Evolutionary conservation across 53 echinoderm and acorn worm species (phyloP).

Genomic region (Astropecten irregularis): DNA sequence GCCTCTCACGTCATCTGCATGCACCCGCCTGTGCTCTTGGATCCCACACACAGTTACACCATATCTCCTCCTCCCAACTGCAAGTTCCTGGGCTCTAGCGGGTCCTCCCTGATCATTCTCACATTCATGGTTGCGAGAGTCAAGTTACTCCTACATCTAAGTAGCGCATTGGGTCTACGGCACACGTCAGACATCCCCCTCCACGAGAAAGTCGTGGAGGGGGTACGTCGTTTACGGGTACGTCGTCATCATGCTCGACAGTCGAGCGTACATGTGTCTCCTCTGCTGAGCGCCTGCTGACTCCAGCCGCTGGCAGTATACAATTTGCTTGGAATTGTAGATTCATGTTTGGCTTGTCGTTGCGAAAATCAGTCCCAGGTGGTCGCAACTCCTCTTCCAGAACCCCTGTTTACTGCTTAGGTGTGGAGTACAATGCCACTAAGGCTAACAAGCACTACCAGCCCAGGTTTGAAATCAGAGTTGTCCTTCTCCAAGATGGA

Average conservation of each 20-base stretch:
- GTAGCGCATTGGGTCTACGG: conserved; percentile 6
- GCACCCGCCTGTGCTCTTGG: background rate
- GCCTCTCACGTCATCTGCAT: background rate
- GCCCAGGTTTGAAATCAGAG: no score
- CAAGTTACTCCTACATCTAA: background rate
- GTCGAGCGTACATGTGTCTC: conserved; percentile 4
- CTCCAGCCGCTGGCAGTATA: conserved; percentile 11
- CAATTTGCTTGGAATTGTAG: background rate
- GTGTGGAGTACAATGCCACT: no score
- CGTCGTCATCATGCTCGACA: conserved; percentile 9
- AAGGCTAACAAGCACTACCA: no score
- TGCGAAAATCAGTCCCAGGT: background rate
- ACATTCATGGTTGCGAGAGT: conserved; percentile 15
- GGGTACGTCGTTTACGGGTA: no score
- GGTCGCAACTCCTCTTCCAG: conserved; percentile 14
- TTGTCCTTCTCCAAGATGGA: no score
- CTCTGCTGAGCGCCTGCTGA: background rate
- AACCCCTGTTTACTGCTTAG: background rate
- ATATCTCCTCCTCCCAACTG: background rate
- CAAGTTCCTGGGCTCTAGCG: background rate
- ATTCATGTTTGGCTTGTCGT: background rate
- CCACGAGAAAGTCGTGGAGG: background rate
- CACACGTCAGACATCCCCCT: background rate
- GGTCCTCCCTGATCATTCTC: conserved; percentile 10
- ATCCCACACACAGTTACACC: background rate